Percentiles rank a stretch among this genome's conserved stretches.
phyloP scores from a whole-genome alignment of 1,140 invertebrate genomes.

The Pachypsylla venusta region DNA sequence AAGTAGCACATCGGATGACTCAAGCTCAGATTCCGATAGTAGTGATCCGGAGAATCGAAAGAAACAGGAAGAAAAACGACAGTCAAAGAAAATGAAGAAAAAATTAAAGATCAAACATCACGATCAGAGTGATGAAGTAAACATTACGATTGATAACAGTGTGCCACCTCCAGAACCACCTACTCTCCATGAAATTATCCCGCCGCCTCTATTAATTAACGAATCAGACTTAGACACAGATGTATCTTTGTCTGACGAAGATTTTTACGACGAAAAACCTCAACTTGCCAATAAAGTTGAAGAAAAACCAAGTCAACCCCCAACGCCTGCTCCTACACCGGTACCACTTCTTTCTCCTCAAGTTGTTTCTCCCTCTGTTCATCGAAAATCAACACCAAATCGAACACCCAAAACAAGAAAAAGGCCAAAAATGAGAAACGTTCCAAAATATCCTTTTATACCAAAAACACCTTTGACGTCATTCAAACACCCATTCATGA shows the following conservation, averaged over 20 bases:
- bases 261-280: constrained; percentile 69
- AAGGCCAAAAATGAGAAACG: background rate
- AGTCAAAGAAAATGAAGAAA: constrained; percentile 20
- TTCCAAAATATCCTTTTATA: background rate
- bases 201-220: constrained; percentile 39
- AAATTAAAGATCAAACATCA: constrained; percentile 26
- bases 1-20: constrained; percentile 43
- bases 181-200: constrained; percentile 25
- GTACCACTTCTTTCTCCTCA: background rate
- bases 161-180: constrained; percentile 13
- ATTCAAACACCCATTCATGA: background rate
- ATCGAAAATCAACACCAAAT: background rate
- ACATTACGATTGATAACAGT: constrained; percentile 20
- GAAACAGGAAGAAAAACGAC: constrained; percentile 30
- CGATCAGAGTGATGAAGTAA: constrained; percentile 25
- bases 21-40: constrained; percentile 48
- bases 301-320: constrained; percentile 37
- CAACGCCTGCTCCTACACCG: background rate
- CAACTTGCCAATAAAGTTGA: constrained; percentile 52
- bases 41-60: constrained; percentile 36
- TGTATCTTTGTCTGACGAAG: constrained; percentile 68
- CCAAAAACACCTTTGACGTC: background rate
- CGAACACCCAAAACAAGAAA: background rate
- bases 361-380: background rate
- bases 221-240: constrained; percentile 71